Evolutionary conservation across 2,113 vertebrate species (phyloP).

Genomic region (Centropristis striata): DNA sequence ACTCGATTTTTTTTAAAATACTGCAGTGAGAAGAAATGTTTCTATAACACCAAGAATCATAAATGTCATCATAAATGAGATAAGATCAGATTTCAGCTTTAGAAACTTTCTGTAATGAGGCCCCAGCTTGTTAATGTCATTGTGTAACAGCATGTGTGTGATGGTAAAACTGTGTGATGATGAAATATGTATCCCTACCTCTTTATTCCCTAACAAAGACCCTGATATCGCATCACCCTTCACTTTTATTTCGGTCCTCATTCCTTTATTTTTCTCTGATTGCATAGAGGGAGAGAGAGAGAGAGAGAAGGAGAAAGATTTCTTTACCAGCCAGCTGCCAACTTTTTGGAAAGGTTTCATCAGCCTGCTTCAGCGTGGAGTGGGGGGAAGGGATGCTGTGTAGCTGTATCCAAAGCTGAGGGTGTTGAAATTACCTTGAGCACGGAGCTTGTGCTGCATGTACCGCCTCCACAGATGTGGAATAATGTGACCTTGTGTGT

Average conservation of each 20-base stretch:
- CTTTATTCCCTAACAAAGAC: slow-evolving; percentile 53
- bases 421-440: slow-evolving; percentile 34
- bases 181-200: slow-evolving; percentile 51
- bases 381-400: slow-evolving; percentile 14
- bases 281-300: slow-evolving; percentile 18
- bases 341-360: slow-evolving; percentile 75
- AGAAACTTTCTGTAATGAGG: no score
- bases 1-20: no score
- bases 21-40: no score
- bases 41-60: no score
- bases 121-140: not conserved
- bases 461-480: slow-evolving; percentile 14
- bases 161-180: slow-evolving; percentile 34
- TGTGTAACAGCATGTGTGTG: slow-evolving; percentile 7
- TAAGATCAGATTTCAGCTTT: no score
- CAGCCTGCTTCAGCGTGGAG: slow-evolving; percentile 49
- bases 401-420: slow-evolving; percentile 39
- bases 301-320: slow-evolving; percentile 20
- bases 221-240: slow-evolving; percentile 45
- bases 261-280: slow-evolving; percentile 50
- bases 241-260: slow-evolving; percentile 46
- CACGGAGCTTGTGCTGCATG: not conserved
- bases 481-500: slow-evolving; percentile 17
- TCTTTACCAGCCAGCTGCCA: slow-evolving; percentile 61
- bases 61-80: no score